phyloP scores from a whole-genome alignment of 2,797 vertebrate genomes.

The Clangula hyemalis region DNA sequence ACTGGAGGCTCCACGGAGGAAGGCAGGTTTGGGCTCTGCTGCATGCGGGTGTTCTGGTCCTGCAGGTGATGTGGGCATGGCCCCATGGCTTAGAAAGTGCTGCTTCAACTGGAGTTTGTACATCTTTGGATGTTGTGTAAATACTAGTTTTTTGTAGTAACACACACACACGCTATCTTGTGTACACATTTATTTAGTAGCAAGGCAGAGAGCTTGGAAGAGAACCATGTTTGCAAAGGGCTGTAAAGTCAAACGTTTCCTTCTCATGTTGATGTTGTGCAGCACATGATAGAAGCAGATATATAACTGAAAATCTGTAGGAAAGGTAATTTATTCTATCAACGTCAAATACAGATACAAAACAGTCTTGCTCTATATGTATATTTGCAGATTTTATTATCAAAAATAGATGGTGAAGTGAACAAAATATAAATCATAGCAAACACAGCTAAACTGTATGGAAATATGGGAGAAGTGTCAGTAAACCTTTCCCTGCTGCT shows the following conservation, averaged over 20 bases:
- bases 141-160: neutral
- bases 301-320: neutral
- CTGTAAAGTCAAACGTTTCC: neutral
- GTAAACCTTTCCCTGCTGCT: neutral
- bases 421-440: neutral
- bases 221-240: conserved; percentile 32
- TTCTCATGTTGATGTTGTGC: neutral
- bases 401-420: neutral
- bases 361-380: neutral
- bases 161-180: neutral
- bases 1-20: neutral
- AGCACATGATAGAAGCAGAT: neutral
- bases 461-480: neutral
- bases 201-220: neutral
- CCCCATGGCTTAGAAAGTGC: neutral
- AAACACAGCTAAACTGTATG: too few species aligned
- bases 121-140: neutral
- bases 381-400: neutral
- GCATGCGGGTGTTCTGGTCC: neutral
- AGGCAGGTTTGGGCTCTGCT: neutral
- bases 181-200: conserved; percentile 34
- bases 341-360: neutral
- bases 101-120: neutral
- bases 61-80: neutral
- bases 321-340: neutral